phyloP scores from a whole-genome alignment of 1,140 invertebrate species.

The Zaprionus ornatus region DNA sequence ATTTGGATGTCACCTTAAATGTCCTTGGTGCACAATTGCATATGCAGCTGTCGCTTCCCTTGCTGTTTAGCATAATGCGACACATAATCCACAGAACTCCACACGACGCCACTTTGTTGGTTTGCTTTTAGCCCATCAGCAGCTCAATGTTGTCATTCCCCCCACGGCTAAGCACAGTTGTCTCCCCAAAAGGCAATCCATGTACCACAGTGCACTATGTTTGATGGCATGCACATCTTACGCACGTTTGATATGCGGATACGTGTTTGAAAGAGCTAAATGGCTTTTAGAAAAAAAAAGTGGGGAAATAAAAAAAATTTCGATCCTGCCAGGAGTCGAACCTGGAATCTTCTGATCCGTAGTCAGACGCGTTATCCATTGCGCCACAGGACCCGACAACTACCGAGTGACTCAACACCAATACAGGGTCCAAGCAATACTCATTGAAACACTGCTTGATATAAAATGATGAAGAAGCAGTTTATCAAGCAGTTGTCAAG shows the following conservation, averaged over 20 bases:
- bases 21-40: constrained; percentile 24
- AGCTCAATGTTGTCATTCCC: not conserved
- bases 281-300: not conserved
- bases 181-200: not conserved
- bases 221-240: not conserved
- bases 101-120: constrained; percentile 26
- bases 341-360: constrained; percentile 90
- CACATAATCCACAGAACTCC: constrained; percentile 33
- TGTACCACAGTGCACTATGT: not conserved
- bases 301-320: not conserved
- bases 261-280: not conserved
- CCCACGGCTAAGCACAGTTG: not conserved
- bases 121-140: constrained; percentile 13
- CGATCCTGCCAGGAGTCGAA: constrained; percentile 89
- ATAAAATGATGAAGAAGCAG: constrained; percentile 1
- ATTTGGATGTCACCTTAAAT: constrained; percentile 33
- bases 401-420: rapidly evolving
- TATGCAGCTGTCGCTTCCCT: constrained; percentile 6
- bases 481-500: not conserved
- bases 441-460: not conserved
- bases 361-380: constrained; percentile 90
- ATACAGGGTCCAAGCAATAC: not conserved
- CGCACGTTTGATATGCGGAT: not conserved
- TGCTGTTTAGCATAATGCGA: constrained; percentile 25
- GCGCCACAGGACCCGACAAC: constrained; percentile 87